Conservation (phyloP, 2,888 invertebrate genomes). For the Adelognathus sp. region DNA sequence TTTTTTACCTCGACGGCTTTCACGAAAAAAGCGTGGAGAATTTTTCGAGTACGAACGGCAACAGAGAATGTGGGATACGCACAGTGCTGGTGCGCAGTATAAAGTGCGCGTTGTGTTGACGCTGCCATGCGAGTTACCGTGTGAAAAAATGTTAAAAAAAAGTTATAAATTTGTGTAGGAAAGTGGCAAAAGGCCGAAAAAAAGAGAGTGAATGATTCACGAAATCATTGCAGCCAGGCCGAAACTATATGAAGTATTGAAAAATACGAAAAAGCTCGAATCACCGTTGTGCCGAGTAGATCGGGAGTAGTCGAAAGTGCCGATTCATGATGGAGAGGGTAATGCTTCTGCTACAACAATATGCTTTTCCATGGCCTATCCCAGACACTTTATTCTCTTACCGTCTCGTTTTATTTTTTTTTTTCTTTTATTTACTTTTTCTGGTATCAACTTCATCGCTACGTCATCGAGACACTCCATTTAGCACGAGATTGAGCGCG, state of each 20-base stretch:
- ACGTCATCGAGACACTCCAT: slow-evolving; percentile 41
- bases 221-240: not conserved
- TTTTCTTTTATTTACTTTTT: not conserved
- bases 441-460: slow-evolving; percentile 31
- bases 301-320: slow-evolving; percentile 69
- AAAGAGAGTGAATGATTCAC: not conserved
- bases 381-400: slow-evolving; percentile 16
- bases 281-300: slow-evolving; percentile 37
- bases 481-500: not conserved
- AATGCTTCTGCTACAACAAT: slow-evolving; percentile 64
- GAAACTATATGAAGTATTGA: slow-evolving; percentile 68
- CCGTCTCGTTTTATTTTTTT: slow-evolving; percentile 24
- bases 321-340: slow-evolving; percentile 66
- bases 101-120: not conserved
- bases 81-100: not conserved
- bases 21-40: slow-evolving; percentile 57
- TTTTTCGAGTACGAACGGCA: slow-evolving; percentile 39
- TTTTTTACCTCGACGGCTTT: too few relatives aligned
- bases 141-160: not conserved
- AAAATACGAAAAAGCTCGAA: slow-evolving; percentile 67
- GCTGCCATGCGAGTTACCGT: not conserved
- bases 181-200: not conserved
- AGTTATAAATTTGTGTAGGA: not conserved
- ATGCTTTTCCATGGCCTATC: slow-evolving; percentile 63
- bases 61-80: not conserved